A percentile compares a stretch with the other conserved stretches of the same genome.
phyloP scores from a whole-genome alignment of 2,113 vertebrate genomes.

The Martes martes region DNA sequence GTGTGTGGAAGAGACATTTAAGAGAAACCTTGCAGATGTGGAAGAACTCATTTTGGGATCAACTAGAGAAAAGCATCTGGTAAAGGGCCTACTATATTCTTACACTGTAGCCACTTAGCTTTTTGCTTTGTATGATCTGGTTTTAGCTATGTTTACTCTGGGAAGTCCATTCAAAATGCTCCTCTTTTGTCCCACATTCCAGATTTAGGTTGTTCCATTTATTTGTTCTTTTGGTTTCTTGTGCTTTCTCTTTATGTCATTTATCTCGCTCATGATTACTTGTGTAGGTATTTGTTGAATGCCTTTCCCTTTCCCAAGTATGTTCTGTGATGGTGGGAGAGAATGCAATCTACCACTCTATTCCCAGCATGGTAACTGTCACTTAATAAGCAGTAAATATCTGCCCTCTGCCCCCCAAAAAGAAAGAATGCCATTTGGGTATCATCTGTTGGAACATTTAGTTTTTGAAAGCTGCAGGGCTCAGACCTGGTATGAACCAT shows the following conservation, averaged over 20 bases:
- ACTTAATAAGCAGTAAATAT: background rate
- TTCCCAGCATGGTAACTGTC: background rate
- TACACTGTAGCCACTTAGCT: background rate
- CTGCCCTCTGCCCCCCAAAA: background rate
- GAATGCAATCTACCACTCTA: background rate
- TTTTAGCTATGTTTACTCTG: background rate
- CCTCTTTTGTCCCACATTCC: background rate
- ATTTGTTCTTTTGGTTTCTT: background rate
- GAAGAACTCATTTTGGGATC: background rate
- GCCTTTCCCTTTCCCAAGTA: background rate
- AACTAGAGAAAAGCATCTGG: background rate
- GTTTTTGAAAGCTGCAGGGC: background rate
- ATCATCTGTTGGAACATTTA: background rate
- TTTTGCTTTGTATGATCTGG: background rate
- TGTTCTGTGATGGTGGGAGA: background rate
- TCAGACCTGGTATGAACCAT: slow-evolving; percentile 1
- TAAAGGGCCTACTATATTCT: background rate
- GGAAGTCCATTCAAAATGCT: background rate
- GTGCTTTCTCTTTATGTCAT: background rate
- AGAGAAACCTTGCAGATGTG: background rate
- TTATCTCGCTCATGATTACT: background rate
- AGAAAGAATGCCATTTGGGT: background rate
- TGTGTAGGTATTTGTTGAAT: background rate
- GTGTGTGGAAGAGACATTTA: background rate
- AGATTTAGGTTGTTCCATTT: background rate